These are phyloP conservation scores for Perdix hodgsoniae DNA, from an alignment of 2,797 vertebrate genomes.

Conservation along the genomic window DNA sequence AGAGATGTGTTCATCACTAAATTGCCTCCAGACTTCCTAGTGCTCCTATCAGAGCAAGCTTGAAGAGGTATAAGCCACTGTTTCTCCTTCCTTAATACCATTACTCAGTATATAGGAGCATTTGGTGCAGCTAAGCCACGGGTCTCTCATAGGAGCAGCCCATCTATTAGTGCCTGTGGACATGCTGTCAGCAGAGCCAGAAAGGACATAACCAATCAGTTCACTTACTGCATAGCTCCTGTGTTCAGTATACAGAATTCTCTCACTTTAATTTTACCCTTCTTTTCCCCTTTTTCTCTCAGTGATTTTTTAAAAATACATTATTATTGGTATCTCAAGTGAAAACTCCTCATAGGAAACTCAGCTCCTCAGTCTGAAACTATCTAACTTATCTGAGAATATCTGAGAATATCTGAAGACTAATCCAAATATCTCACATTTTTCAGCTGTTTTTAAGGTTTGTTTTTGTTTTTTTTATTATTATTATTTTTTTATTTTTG, in stretches of 20 bases:
- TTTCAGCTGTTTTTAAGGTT: background rate
- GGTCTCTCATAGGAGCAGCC: background rate
- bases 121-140: background rate
- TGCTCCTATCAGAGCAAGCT: background rate
- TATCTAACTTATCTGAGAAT: background rate
- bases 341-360: background rate
- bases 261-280: background rate
- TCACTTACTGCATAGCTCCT: background rate
- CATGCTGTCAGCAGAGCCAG: no score
- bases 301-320: background rate
- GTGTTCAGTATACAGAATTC: fast-evolving
- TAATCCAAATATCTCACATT: background rate
- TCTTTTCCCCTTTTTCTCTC: background rate
- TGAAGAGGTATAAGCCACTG: background rate
- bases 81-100: background rate
- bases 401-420: background rate
- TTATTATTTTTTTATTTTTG: no score
- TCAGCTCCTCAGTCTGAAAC: background rate
- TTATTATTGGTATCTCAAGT: background rate
- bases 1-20: no score
- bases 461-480: background rate
- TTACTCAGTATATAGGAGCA: fast-evolving
- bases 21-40: no score
- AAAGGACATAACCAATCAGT: background rate
- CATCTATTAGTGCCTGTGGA: background rate